Evolutionary conservation across 1,140 invertebrate genomes (phyloP).

Genomic region (Ooceraea biroi): DNA sequence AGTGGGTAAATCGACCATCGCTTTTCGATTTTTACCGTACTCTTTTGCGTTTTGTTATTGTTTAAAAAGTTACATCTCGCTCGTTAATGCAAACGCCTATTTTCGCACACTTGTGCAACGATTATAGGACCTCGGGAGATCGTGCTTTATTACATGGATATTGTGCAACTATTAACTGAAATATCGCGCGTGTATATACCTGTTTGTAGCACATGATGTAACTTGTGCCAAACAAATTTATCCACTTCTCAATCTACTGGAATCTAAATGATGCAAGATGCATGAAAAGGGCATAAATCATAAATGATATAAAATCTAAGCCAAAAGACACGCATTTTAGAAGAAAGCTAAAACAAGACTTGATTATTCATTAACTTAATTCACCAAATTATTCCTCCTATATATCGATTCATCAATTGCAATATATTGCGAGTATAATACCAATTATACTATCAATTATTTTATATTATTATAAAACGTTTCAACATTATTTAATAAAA

Average conservation of each 20-base stretch:
- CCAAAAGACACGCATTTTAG: neutral
- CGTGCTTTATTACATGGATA: slow-evolving; percentile 17
- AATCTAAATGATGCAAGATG: neutral
- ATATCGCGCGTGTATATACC: neutral
- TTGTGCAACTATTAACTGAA: slow-evolving; percentile 44
- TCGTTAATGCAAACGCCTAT: slow-evolving; percentile 49
- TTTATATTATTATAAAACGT: too few relatives aligned
- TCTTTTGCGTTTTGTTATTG: slow-evolving; percentile 40
- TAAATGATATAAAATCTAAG: neutral
- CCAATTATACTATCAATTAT: too few relatives aligned
- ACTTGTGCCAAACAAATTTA: slow-evolving; percentile 9
- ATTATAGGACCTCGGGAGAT: slow-evolving; percentile 11
- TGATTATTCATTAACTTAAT: too few relatives aligned
- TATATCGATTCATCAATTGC: too few relatives aligned
- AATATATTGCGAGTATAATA: too few relatives aligned
- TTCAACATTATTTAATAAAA: too few relatives aligned
- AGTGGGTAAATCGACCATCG: slow-evolving; percentile 26
- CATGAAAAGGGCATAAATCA: neutral
- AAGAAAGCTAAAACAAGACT: neutral
- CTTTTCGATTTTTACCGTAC: neutral
- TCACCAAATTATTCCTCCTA: too few relatives aligned
- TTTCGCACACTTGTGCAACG: slow-evolving; percentile 43
- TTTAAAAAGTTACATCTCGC: slow-evolving; percentile 39
- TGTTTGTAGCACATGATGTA: slow-evolving; percentile 6
- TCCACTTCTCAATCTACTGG: neutral